Base-by-base conservation (phyloP, 2,113 vertebrate genomes). In the Apistogramma diplotaenia region DNA sequence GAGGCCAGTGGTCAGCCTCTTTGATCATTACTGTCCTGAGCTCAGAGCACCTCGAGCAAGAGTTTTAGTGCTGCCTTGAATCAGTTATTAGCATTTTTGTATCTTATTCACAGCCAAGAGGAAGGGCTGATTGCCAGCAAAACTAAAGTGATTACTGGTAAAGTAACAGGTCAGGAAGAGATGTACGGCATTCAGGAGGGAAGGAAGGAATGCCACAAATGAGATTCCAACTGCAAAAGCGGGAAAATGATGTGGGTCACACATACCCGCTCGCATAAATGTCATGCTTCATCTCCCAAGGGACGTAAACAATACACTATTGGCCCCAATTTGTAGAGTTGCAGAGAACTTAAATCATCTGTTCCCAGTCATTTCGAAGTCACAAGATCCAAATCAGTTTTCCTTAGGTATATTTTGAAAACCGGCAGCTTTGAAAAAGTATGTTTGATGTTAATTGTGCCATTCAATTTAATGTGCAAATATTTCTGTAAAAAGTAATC, bases 191-290 rank as follows among this genome's bases (percentile, higher is more conserved):
- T 83, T 70, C 25, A 2, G 37, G 76, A 81, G 55, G 72, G 74
- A 78, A 54, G 54, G 79, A 43, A 84, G 74, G 83, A 87, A 83
- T 78, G 62, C 76, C 58, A 57, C 46, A 3, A 86, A 84, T 74
- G 73, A 73, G 79, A 89, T 80, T 84, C 85, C 25, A 33, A 78
- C 58, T 8, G 5, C 27, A 67, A 76, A 58, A 55, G 78, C 31
- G 2, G 1, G 37, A 37, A 58, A 67, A 71, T 43, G 74, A 86
- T 85, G 56, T 59, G 27, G 70, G 51, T 86, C 77, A 76, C 51
- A 56, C 77, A n/a, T n/a, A 73, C 31, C n/a, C 10, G 37, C 71
- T 51, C 31, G 5, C 79, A 76, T 81, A 72, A 85, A 88, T 79
- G 56, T 76, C 23, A 8, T 19, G 60, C 59, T 79, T 74, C 57